phyloP scores from a whole-genome alignment of 2,113 vertebrate species.

The Ochotona curzoniae region DNA sequence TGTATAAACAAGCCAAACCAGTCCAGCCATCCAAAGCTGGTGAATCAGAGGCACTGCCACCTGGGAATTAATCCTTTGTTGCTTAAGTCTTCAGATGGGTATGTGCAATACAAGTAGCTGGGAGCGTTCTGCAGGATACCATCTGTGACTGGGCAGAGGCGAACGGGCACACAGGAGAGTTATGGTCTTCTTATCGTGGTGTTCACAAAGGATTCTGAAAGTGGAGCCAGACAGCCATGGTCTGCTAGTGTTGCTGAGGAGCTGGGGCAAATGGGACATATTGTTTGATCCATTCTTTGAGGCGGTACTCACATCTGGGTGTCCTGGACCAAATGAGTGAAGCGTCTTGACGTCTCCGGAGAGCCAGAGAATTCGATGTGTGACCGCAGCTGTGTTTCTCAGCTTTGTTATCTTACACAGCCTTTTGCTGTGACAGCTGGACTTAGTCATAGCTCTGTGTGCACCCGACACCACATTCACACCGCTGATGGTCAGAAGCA shows the following conservation, averaged over 20 bases:
- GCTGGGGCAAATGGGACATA: neutral
- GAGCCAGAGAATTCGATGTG: neutral
- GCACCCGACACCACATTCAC: too few relatives aligned
- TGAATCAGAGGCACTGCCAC: constrained; percentile 59
- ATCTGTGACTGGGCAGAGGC: neutral
- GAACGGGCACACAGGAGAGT: neutral
- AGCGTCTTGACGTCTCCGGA: neutral
- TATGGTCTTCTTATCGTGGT: neutral
- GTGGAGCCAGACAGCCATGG: neutral
- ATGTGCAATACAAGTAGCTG: neutral
- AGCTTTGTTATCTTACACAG: neutral
- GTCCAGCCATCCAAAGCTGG: neutral
- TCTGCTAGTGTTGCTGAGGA: neutral
- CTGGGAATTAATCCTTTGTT: constrained; percentile 22
- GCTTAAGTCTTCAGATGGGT: neutral
- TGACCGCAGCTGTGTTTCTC: neutral
- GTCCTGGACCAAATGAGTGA: neutral
- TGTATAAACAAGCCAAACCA: constrained; percentile 34
- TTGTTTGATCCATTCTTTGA: neutral
- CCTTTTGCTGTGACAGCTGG: neutral
- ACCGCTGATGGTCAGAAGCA: neutral
- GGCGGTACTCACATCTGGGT: neutral
- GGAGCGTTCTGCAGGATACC: neutral
- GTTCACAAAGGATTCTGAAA: neutral
- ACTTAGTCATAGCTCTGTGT: neutral